Conservation (phyloP, 2,888 invertebrate species). For the Eilema depressum region DNA sequence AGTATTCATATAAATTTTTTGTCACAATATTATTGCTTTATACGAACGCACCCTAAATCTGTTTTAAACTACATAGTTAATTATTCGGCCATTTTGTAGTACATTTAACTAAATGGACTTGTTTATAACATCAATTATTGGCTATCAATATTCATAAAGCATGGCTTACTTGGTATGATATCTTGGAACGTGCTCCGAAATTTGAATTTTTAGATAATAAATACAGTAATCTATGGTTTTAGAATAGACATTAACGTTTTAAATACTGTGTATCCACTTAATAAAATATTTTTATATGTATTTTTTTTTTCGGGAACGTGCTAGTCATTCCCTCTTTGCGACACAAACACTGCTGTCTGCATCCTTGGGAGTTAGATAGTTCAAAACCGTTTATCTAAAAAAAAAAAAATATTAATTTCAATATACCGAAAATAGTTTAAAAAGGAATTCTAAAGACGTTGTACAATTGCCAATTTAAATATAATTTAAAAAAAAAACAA, state of each 20-base stretch:
- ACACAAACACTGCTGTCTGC: too few species aligned
- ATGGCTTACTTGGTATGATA: conserved; percentile 35
- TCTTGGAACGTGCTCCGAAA: conserved; percentile 35
- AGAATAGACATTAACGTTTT: neutral
- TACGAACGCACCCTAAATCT: neutral
- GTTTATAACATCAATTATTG: conserved; percentile 45
- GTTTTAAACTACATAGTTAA: conserved; percentile 24
- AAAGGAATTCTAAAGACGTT: too few species aligned
- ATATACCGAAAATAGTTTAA: too few species aligned
- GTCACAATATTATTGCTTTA: neutral
- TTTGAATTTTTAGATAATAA: conserved; percentile 30
- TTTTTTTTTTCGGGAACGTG: too few species aligned
- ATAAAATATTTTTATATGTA: too few species aligned
- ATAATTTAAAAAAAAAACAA: too few species aligned
- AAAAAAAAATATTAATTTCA: too few species aligned
- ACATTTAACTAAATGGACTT: conserved; percentile 40
- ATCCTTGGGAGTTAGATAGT: too few species aligned
- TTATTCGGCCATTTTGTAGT: conserved; percentile 32
- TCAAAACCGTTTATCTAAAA: too few species aligned
- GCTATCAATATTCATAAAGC: conserved; percentile 53
- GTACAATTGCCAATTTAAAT: too few species aligned
- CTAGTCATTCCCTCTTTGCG: too few species aligned
- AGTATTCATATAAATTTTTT: too few species aligned
- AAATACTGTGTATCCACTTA: neutral
- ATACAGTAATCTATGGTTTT: neutral